A percentile compares a stretch with the other conserved stretches of the same genome.
phyloP scores from a whole-genome alignment of 2,797 vertebrate genomes.

The Catostomus latipinnis region DNA sequence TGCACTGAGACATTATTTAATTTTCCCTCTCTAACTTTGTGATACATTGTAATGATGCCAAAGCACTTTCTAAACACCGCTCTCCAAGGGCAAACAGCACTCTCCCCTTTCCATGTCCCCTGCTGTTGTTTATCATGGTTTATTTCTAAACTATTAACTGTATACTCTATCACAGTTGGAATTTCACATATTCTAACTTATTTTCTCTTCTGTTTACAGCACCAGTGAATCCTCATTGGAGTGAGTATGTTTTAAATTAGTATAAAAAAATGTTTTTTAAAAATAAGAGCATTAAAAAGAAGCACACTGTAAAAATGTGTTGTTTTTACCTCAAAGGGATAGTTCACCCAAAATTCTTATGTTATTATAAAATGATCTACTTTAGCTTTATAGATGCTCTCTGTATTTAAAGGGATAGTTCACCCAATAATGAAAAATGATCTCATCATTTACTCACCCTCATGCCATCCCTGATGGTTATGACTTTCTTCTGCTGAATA shows the following conservation, averaged over 20 bases:
- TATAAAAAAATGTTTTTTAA: too few relatives aligned
- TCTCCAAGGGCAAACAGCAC: slow-evolving; percentile 44
- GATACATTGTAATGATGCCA: slow-evolving; percentile 50
- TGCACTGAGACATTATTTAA: slow-evolving; percentile 7
- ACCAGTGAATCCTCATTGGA: slow-evolving; percentile 86
- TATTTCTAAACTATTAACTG: slow-evolving; percentile 51
- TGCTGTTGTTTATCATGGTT: slow-evolving; percentile 40
- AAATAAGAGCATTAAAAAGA: too few relatives aligned
- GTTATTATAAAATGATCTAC: not conserved
- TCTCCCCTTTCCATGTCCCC: slow-evolving; percentile 13
- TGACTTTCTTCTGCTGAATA: too few relatives aligned
- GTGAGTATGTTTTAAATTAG: slow-evolving; percentile 77
- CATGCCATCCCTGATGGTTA: too few relatives aligned
- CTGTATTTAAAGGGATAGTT: not conserved
- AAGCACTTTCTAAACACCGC: slow-evolving; percentile 39
- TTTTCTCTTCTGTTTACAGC: slow-evolving; percentile 71
- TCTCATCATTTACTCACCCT: too few relatives aligned
- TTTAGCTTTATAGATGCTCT: not conserved
- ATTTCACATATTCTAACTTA: slow-evolving; percentile 21
- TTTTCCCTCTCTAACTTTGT: slow-evolving; percentile 19
- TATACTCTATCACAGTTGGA: not conserved
- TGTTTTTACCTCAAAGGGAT: too few relatives aligned
- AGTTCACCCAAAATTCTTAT: not conserved
- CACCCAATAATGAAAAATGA: too few relatives aligned
- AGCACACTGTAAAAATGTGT: too few relatives aligned